Evolutionary conservation across 2,888 invertebrate genomes (phyloP).

Genomic region (Meta bourneti): DNA sequence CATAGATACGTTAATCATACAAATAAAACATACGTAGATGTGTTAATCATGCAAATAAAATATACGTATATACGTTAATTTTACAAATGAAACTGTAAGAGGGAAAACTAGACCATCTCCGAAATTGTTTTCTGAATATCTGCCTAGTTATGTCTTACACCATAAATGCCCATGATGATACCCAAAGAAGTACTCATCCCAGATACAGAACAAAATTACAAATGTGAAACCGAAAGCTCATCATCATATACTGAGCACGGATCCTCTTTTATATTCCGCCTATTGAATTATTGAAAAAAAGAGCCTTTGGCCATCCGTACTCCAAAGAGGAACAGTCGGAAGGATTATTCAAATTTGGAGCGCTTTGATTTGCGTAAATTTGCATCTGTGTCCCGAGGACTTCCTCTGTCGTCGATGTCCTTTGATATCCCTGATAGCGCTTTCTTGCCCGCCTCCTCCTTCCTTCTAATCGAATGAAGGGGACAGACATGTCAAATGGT

Average conservation of each 20-base stretch:
- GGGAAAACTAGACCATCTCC: too few species aligned
- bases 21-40: too few species aligned
- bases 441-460: too few species aligned
- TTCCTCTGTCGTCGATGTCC: conserved; percentile 37
- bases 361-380: conserved; percentile 73
- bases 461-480: too few species aligned
- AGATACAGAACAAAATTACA: background rate
- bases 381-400: conserved; percentile 56
- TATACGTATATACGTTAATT: too few species aligned
- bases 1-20: too few species aligned
- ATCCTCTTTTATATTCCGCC: background rate
- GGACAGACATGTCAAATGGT: conserved; percentile 46
- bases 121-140: too few species aligned
- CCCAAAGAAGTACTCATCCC: background rate
- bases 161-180: background rate
- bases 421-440: conserved; percentile 15
- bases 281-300: conserved; percentile 27
- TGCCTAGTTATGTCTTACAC: background rate
- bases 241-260: background rate
- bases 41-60: too few species aligned
- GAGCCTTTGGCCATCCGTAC: background rate
- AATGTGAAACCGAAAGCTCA: background rate
- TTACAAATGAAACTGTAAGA: too few species aligned
- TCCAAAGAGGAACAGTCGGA: conserved; percentile 9
- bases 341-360: conserved; percentile 71